These are phyloP conservation scores for Ciona savignyi DNA, from an alignment of 23 tunicate species.

Conservation along the genomic window DNA sequence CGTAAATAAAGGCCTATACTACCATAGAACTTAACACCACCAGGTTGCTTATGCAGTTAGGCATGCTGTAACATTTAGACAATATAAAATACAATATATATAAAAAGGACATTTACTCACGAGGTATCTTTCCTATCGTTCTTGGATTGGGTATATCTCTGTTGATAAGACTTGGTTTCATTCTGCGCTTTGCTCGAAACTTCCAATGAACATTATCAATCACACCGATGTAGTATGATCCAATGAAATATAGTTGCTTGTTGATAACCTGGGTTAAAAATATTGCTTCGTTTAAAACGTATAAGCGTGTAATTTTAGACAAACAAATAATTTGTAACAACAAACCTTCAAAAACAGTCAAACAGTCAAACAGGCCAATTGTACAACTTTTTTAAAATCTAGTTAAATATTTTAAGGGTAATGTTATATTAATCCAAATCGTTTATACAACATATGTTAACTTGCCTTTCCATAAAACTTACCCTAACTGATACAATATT, in stretches of 20 bases:
- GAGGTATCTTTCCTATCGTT: slow-evolving; percentile 52
- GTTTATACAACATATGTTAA: too few relatives aligned
- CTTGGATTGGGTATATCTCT: slow-evolving; percentile 49
- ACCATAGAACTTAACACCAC: too few relatives aligned
- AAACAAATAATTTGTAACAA: background rate
- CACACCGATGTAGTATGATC: slow-evolving; percentile 41
- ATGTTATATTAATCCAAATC: background rate
- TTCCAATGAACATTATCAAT: slow-evolving; percentile 46
- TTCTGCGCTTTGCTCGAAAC: slow-evolving; percentile 21
- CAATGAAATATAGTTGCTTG: slow-evolving; percentile 17
- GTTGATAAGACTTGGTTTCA: slow-evolving; percentile 30
- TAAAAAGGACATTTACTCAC: too few relatives aligned
- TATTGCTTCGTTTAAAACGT: background rate
- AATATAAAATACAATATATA: too few relatives aligned
- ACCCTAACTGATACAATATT: slow-evolving; percentile 33
- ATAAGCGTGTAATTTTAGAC: background rate
- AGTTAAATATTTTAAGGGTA: background rate
- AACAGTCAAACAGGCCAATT: background rate
- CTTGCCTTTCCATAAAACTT: background rate
- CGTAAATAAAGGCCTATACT: too few relatives aligned
- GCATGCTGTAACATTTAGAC: too few relatives aligned
- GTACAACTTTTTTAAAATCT: background rate
- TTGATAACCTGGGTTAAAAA: slow-evolving; percentile 5
- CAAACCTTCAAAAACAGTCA: background rate
- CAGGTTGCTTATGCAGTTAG: too few relatives aligned